Evolutionary conservation across 2,113 vertebrate genomes (phyloP).

Genomic region (Channa maculata): DNA sequence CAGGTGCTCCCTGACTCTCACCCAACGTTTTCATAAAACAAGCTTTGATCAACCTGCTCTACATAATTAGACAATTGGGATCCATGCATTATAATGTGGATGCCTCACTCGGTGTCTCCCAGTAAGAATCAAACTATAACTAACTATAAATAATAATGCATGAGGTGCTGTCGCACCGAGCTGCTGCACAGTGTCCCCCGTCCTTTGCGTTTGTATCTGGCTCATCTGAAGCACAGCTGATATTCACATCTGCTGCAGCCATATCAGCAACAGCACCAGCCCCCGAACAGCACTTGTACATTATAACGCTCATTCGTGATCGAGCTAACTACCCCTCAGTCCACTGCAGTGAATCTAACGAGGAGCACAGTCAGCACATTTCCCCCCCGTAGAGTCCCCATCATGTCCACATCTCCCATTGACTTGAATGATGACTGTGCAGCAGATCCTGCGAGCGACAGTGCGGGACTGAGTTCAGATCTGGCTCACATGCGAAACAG

Average conservation of each 20-base stretch:
- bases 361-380: conserved; percentile 31
- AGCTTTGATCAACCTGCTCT: too few relatives aligned
- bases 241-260: conserved; percentile 2
- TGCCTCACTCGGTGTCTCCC: neutral
- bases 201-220: neutral
- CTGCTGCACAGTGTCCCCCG: neutral
- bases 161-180: neutral
- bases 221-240: conserved; percentile 16
- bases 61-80: too few relatives aligned
- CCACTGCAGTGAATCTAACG: conserved; percentile 51
- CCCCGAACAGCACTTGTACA: neutral
- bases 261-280: neutral
- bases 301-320: conserved; percentile 36
- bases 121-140: neutral
- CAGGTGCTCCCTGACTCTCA: too few relatives aligned
- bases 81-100: neutral
- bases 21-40: too few relatives aligned
- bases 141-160: neutral
- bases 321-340: conserved; percentile 56
- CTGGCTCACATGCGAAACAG: neutral
- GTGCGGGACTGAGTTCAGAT: neutral
- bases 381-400: conserved; percentile 10
- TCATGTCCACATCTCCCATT: conserved; percentile 13
- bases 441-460: neutral
- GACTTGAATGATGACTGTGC: conserved; percentile 29